Conservation (phyloP, 2,113 vertebrate genomes). For the Pyxicephalus adspersus region DNA sequence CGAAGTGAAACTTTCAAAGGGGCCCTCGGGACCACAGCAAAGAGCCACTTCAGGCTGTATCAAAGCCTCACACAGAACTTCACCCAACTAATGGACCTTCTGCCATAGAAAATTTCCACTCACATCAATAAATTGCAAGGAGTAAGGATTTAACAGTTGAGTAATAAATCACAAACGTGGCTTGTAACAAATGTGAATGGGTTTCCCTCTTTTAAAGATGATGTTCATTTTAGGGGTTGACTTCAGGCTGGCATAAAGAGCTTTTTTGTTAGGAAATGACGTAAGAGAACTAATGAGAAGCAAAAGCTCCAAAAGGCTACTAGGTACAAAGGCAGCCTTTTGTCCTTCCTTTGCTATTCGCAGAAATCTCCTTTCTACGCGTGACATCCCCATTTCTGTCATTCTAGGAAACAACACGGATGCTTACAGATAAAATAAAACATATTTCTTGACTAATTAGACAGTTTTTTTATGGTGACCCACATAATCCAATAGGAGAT, state of each 20-base stretch:
- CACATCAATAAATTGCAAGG: conserved; percentile 36
- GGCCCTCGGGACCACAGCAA: conserved; percentile 66
- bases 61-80: conserved; percentile 70
- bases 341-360: not conserved
- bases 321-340: conserved; percentile 6
- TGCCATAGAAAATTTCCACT: conserved; percentile 44
- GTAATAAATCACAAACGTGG: conserved; percentile 33
- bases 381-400: not conserved
- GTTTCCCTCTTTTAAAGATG: conserved; percentile 33
- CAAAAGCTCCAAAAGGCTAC: not conserved
- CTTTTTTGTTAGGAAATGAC: conserved; percentile 21
- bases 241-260: conserved; percentile 24
- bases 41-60: conserved; percentile 67
- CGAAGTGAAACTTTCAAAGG: conserved; percentile 72
- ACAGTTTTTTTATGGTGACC: not conserved
- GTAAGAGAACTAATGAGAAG: conserved; percentile 18
- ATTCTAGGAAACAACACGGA: not conserved
- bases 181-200: conserved; percentile 40
- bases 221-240: conserved; percentile 24
- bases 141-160: conserved; percentile 40
- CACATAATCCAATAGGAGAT: not conserved
- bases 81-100: conserved; percentile 24
- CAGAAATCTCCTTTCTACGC: not conserved
- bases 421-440: not conserved
- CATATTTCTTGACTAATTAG: not conserved